These are phyloP conservation scores for Hirundo rustica DNA, from an alignment of 2,797 vertebrate genomes.

Conservation along the genomic window DNA sequence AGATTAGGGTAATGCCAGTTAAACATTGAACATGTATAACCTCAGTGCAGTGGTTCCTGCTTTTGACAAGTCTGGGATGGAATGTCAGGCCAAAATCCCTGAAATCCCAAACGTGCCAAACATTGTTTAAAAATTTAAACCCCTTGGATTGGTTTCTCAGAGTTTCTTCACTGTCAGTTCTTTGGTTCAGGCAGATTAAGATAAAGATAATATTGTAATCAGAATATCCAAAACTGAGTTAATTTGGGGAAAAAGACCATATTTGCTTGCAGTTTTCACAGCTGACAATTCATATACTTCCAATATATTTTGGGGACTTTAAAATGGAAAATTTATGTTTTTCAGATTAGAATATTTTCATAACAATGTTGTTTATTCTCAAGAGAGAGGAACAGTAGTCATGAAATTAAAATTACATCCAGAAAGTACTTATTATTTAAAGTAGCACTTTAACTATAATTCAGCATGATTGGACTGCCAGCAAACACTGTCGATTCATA, in stretches of 20 bases:
- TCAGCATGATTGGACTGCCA: neutral
- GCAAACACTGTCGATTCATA: neutral
- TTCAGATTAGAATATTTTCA: neutral
- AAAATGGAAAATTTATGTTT: neutral
- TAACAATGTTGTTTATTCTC: neutral
- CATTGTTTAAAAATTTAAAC: neutral
- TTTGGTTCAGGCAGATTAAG: neutral
- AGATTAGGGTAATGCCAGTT: neutral
- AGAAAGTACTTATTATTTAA: neutral
- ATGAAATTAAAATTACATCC: neutral
- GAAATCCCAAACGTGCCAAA: neutral
- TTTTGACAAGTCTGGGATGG: neutral
- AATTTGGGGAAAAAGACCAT: neutral
- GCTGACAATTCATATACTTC: neutral
- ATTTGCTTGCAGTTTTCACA: neutral
- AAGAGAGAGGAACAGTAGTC: neutral
- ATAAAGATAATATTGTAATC: neutral
- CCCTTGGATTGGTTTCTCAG: neutral
- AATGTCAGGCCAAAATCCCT: neutral
- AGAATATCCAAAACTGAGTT: neutral
- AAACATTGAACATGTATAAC: neutral
- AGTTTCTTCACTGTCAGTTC: neutral
- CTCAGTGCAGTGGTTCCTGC: neutral
- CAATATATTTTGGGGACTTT: neutral
- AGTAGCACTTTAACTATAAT: neutral